Base-by-base conservation (phyloP, 2,888 invertebrate species). In the Tipula lateralis region DNA sequence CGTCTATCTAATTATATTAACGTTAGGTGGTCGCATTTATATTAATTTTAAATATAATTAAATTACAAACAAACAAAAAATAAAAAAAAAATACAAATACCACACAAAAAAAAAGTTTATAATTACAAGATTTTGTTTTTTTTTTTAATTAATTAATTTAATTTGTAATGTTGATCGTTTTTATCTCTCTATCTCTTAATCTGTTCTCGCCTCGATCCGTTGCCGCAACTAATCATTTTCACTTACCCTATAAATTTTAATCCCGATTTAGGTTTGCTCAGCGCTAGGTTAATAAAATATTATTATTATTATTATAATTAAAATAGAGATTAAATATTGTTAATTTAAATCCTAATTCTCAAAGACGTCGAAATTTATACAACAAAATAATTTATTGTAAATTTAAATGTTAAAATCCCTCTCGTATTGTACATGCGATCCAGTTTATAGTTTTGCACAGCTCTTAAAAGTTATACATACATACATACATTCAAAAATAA, bases 1-100 rank as follows among this genome's bases (percentile, higher is more conserved):
- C 87, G 88, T 89, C 88, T 89, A 88, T 87, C 88, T 89, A 86
- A 87, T 88, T 86, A 88, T 88, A 87, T 87, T 89, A 87, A 88
- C 88, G 86, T 87, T 88, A 86, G 88, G 88, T 87, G 88, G 88
- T 86, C 88, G 89, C 87, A 88, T 89, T 88, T 89, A 89, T 87
- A 89, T 89, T 88, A 89, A 89, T 89, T 89, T 88, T 88, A 88
- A 88, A 88, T 87, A 87, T 86, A 87, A 87, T 86, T 87, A 87
- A 87, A 84, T 13, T 84, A 50, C 29, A 83, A 84, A 86, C 85
- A 86, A 85, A 85, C 84, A 86, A 81, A 84, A 80, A 84, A 36
- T 6, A 80, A 84, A 83, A 50, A 84, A 50, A 84, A 66, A 83
- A 80, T 39, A 83, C 36, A 30, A 34, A 44, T 16, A 66, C 34